Evolutionary conservation across 2,113 vertebrate genomes (phyloP), one percentile per base, ranked within the genome.

Genomic region (Lamprologus tigripictilis): DNA sequence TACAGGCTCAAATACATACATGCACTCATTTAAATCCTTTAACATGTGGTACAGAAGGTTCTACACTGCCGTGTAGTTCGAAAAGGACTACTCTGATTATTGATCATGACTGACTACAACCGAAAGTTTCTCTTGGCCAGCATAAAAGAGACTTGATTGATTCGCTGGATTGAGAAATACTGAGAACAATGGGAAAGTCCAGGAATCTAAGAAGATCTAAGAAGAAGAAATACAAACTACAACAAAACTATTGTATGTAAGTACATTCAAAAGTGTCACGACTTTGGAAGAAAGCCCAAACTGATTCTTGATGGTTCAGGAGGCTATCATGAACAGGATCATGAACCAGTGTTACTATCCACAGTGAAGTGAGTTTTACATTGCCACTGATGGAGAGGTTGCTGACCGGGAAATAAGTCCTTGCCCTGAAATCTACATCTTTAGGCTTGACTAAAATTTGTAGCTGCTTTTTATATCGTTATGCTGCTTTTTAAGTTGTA

Each of bases 321-420:
- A 37, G 61, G 31, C 17, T 0, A 5, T 58, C 23, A 31, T 58
- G 26, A 58, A 58, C 55, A 58, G 1, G 55, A 54, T 54, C n/a
- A 7, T 54, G 57, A 37, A 37, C 10, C 61, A 37, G 31, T 66
- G 10, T n/a, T 33, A 37, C 19, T 66, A 35, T 37, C 10, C 61
- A 66, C 33, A 66, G 61, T 66, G 33, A 66, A 12, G 19, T 37
- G 33, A 66, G 33, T 66, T 66, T 68, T 68, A 40, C 63, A 37
- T 37, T 66, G 31, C 66, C 12, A 16, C n/a, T 14, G 66, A 71
- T 14, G 8, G 66, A 71, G 37, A 71, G 1, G 2, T 13, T 71
- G 37, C 1, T 42, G 37, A 42, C 66, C 2, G 2, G 37, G 12
- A 23, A 71, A 71, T 14, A 71, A 42, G 37, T 14, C 5, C 37